Percentiles rank a stretch among this genome's conserved stretches.
phyloP scores from a whole-genome alignment of 2,113 vertebrate genomes.

The Daubentonia madagascariensis region DNA sequence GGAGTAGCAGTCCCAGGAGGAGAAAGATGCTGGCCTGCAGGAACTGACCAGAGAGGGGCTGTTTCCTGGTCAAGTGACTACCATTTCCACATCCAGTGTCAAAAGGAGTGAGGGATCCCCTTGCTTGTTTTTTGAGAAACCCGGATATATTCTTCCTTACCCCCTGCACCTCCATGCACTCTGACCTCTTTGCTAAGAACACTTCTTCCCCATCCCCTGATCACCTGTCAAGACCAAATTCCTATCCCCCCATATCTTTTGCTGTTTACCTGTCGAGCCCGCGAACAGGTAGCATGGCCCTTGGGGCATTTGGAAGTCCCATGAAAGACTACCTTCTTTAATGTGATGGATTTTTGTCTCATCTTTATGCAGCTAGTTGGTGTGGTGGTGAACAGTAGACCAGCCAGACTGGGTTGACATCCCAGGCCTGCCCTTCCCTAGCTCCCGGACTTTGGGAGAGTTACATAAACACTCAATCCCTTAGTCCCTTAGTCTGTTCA shows the following conservation, averaged over 20 bases:
- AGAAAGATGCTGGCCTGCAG: background rate
- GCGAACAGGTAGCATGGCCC: background rate
- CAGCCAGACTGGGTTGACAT: no score
- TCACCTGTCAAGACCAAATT: background rate
- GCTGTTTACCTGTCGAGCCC: background rate
- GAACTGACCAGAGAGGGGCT: background rate
- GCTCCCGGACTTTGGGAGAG: background rate
- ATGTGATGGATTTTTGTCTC: background rate
- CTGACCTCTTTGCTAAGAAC: background rate
- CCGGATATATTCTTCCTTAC: background rate
- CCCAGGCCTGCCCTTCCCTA: background rate
- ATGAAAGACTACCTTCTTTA: no score
- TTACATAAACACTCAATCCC: no score
- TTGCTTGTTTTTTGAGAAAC: background rate
- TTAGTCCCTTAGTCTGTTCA: background rate
- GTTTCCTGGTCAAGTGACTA: background rate
- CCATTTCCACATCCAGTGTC: background rate
- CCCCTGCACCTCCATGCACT: accelerated
- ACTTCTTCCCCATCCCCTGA: no score
- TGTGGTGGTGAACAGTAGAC: background rate
- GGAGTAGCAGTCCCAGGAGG: background rate
- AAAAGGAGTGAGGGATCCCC: background rate
- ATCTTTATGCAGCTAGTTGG: background rate
- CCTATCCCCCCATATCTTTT: background rate
- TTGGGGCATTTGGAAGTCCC: accelerated